A percentile compares a stretch with the other conserved stretches of the same genome.
phyloP scores from a whole-genome alignment of 2,113 vertebrate species.

The Malurus alboscapulatus region DNA sequence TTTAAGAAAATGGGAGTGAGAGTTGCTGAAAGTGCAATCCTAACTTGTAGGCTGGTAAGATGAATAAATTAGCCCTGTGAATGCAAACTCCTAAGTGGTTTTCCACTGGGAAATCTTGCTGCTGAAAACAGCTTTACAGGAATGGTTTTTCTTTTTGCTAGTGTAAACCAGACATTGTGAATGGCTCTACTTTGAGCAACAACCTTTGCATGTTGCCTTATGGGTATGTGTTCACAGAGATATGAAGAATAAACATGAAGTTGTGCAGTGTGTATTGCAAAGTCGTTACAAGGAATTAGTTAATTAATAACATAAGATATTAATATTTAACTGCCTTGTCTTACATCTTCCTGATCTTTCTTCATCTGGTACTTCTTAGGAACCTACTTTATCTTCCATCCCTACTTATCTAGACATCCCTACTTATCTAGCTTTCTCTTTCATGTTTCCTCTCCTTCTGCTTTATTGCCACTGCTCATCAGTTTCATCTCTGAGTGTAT shows the following conservation, averaged over 20 bases:
- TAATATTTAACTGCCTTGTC: slow-evolving; percentile 19
- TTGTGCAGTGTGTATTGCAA: background rate
- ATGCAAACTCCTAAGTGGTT: background rate
- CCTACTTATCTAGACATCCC: background rate
- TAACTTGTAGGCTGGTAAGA: background rate
- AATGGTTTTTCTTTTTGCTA: background rate
- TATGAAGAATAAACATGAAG: slow-evolving; percentile 7
- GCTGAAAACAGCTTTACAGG: background rate
- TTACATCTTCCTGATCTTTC: background rate
- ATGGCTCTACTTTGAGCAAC: background rate
- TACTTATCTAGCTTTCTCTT: slow-evolving; percentile 3
- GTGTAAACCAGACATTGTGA: background rate
- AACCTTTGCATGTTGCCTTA: background rate
- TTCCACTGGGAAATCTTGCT: background rate
- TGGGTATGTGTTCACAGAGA: background rate
- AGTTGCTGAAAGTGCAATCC: background rate
- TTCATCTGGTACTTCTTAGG: background rate
- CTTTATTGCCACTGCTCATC: background rate
- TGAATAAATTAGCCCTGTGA: background rate
- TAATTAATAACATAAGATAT: background rate
- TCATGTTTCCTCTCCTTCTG: background rate
- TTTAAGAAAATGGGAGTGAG: background rate
- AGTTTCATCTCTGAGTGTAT: background rate
- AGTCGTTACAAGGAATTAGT: background rate
- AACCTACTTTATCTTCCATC: background rate